A percentile compares a stretch with the other conserved stretches of the same genome.
Conservation (phyloP, 2,888 invertebrate species). For the Vanessa cardui region DNA sequence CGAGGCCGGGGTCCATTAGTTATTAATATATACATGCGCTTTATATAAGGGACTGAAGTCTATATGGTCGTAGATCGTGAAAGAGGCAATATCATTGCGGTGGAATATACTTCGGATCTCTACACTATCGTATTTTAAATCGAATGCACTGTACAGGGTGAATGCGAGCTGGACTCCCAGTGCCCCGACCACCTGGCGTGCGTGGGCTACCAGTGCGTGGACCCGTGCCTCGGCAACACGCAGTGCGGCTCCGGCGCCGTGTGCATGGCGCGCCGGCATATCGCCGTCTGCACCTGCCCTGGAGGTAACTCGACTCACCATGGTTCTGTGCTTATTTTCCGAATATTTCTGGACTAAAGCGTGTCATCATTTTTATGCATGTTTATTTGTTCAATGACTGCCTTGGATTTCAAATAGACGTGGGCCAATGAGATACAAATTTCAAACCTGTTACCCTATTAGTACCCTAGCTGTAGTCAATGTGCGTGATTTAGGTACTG, state of each 20-base stretch:
- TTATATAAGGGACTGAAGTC: too few relatives aligned
- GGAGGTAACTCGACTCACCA: slow-evolving; percentile 70
- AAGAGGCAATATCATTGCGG: too few relatives aligned
- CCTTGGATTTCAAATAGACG: slow-evolving; percentile 87
- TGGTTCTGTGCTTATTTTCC: neutral
- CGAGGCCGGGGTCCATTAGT: too few relatives aligned
- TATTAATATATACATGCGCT: too few relatives aligned
- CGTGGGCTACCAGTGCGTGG: slow-evolving; percentile 88
- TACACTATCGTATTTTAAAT: neutral
- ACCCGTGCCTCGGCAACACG: slow-evolving; percentile 87
- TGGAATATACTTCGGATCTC: too few relatives aligned
- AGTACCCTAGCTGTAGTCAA: slow-evolving; percentile 97
- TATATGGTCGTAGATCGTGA: too few relatives aligned
- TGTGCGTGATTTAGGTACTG: slow-evolving; percentile 93
- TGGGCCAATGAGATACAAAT: slow-evolving; percentile 91
- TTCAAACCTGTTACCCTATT: slow-evolving; percentile 91
- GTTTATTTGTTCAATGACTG: slow-evolving; percentile 97
- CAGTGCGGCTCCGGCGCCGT: slow-evolving; percentile 90
- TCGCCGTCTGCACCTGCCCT: slow-evolving; percentile 92
- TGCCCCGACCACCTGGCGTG: slow-evolving; percentile 90
- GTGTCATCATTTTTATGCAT: too few relatives aligned
- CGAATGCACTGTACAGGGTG: slow-evolving; percentile 80
- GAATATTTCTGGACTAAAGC: too few relatives aligned
- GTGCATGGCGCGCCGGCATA: slow-evolving; percentile 89
- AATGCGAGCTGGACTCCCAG: slow-evolving; percentile 89